Evolutionary conservation across 2,113 vertebrate species (phyloP).

Genomic region (Clarias batrachus): DNA sequence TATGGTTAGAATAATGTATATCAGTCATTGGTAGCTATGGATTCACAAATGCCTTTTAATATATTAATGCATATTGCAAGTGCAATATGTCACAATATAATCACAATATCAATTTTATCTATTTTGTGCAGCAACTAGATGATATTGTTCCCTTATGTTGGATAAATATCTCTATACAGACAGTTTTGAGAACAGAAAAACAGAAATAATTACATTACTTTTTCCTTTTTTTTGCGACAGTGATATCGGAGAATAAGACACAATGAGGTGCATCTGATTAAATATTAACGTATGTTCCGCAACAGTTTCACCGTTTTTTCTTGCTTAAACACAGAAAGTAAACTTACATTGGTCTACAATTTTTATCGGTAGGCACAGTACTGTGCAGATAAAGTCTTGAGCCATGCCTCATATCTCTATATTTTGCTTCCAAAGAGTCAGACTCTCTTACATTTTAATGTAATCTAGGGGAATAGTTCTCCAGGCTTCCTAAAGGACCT

Average conservation of each 20-base stretch:
- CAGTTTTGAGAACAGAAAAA: neutral
- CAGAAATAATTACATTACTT: neutral
- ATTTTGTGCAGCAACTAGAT: conserved; percentile 16
- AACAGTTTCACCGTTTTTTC: neutral
- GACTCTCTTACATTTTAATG: too few species aligned
- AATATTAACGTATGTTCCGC: neutral
- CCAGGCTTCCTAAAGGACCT: too few species aligned
- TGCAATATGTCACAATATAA: conserved; percentile 10
- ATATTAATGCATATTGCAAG: conserved; percentile 7
- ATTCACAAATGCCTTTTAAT: neutral
- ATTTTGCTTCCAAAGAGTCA: too few species aligned
- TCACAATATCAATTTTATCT: neutral
- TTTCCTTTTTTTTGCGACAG: neutral
- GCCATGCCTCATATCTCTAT: too few species aligned
- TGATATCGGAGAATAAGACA: conserved; percentile 13
- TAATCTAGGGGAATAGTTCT: too few species aligned
- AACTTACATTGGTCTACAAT: neutral
- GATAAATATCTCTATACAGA: neutral
- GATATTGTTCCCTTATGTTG: neutral
- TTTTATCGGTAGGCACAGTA: neutral
- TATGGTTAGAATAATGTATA: neutral
- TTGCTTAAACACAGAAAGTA: neutral
- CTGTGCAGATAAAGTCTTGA: too few species aligned
- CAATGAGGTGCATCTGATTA: neutral
- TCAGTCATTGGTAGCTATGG: neutral